Evolutionary conservation across 2,113 vertebrate genomes (phyloP).

Genomic region (Xyrauchen texanus): DNA sequence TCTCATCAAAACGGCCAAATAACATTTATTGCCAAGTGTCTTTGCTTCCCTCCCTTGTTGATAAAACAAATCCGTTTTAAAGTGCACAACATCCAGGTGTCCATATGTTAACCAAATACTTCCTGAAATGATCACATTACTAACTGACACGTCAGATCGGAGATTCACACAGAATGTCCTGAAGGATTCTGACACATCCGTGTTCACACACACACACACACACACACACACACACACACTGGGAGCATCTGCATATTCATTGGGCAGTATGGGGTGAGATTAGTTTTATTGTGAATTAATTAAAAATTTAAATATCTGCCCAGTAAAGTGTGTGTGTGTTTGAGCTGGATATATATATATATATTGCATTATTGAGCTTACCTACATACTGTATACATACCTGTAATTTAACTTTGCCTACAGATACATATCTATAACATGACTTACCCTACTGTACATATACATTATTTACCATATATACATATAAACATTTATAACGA

Average conservation of each 20-base stretch:
- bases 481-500: no score
- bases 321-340: no score
- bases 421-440: no score
- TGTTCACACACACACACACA: conserved; percentile 28
- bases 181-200: conserved; percentile 28
- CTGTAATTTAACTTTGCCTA: no score
- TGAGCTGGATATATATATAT: no score
- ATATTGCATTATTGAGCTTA: no score
- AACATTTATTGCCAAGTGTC: conserved; percentile 53
- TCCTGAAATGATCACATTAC: neutral
- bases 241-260: conserved; percentile 38
- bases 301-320: conserved; percentile 14
- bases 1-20: conserved; percentile 68
- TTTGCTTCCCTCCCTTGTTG: neutral
- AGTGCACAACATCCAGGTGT: conserved; percentile 13
- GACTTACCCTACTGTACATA: no score
- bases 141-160: conserved; percentile 5
- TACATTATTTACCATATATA: no score
- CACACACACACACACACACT: conserved; percentile 23
- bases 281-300: neutral
- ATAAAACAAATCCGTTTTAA: conserved; percentile 27
- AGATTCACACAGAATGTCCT: neutral
- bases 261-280: conserved; percentile 38
- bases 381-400: no score
- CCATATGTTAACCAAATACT: neutral